Base-by-base conservation (phyloP, 2,113 vertebrate species). In the Syngnathus typhle region DNA sequence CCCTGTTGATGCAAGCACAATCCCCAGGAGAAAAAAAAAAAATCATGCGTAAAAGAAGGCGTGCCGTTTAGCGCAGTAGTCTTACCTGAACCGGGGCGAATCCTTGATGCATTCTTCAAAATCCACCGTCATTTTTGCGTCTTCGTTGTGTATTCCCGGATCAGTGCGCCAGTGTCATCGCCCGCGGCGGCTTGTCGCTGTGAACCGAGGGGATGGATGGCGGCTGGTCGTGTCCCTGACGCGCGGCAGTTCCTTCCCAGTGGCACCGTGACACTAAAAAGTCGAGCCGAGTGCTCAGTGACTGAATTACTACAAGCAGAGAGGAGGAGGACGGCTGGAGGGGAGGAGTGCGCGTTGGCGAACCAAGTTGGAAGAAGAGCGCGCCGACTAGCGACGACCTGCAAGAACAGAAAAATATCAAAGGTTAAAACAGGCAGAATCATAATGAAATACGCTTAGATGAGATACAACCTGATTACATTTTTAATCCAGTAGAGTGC, bases 81-180 rank as follows among this genome's bases (percentile, higher is more conserved):
- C 69, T 83, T 87, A 97, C 95, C 95, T 95, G 92, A 98, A 98
- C 73, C 95, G 92, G 68, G 95, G 95, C 1, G 95, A 98, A 83
- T 97, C 95, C 89, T 96, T 95, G 69, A 98, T 91, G 82, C 95
- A 95, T 91, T 97, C 95, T 88, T 96, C 95, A 91, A 96, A 97
- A 89, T 97, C 95, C 86, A 98, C 93, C 68, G 93, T 94, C 93
- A 96, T 93, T 84, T 92, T 95, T 90, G 92, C 92, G 74, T 80
- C 75, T 81, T 58, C 65, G 65, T 78, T 59, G 67, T 77, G 60
- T 82, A 73, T 84, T 87, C 77, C 84, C 70, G 49, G 76, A 71
- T 88, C 68, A 91, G 63, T 74, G 37, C 43, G 71, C 65, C 3
- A 80, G 79, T 85, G 74, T 82, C 91, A 91, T 91, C 68, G 79